Evolutionary conservation across 2,113 vertebrate genomes (phyloP).

Genomic region (Chaetorhynchus papuensis): DNA sequence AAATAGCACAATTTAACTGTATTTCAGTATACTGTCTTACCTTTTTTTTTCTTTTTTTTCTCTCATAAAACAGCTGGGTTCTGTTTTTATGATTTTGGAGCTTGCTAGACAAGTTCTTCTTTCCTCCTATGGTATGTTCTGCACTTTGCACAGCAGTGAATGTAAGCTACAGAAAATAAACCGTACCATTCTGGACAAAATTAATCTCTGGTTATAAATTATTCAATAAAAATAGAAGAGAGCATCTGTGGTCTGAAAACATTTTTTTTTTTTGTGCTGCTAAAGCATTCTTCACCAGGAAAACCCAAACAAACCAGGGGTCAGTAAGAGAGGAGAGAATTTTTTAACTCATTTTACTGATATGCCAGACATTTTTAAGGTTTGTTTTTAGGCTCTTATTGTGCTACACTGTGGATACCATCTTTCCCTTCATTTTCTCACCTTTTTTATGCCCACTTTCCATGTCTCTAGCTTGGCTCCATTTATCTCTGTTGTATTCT

Average conservation of each 20-base stretch:
- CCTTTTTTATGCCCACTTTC: background rate
- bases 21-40: background rate
- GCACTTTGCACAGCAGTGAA: background rate
- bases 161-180: background rate
- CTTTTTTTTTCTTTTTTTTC: rapidly evolving
- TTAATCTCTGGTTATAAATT: background rate
- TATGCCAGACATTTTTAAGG: background rate
- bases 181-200: background rate
- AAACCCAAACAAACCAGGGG: background rate
- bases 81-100: background rate
- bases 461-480: background rate
- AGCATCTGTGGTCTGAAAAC: background rate
- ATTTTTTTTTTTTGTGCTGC: background rate
- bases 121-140: background rate
- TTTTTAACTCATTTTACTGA: background rate
- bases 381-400: background rate
- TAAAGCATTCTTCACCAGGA: background rate
- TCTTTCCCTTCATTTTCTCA: background rate
- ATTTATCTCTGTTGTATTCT: background rate
- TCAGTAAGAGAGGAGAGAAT: background rate
- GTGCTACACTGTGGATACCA: background rate
- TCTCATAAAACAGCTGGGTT: background rate
- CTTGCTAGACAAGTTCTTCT: background rate
- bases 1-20: background rate
- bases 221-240: background rate